These are phyloP conservation scores for Lethrus apterus DNA, from an alignment of 1,140 invertebrate genomes.

Conservation along the genomic window DNA sequence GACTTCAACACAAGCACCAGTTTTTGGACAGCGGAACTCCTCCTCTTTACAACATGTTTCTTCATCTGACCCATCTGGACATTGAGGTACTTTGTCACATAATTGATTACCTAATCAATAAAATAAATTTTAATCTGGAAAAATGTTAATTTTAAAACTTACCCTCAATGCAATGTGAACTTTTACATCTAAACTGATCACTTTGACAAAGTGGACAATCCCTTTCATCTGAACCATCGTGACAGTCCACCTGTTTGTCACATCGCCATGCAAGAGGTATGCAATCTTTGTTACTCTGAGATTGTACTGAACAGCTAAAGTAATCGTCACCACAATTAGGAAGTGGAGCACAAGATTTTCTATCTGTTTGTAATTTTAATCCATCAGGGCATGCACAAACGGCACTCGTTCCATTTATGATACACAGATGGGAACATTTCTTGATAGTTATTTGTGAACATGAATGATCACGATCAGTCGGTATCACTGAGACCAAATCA, in stretches of 20 bases:
- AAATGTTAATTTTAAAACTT: no score
- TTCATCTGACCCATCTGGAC: conserved; percentile 36
- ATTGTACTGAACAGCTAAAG: conserved; percentile 62
- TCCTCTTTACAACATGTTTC: conserved; percentile 34
- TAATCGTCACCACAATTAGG: conserved; percentile 69
- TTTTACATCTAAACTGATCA: conserved; percentile 66
- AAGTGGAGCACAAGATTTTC: conserved; percentile 60
- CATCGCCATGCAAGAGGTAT: conserved; percentile 79
- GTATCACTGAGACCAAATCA: conserved; percentile 37
- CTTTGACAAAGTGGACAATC: conserved; percentile 57
- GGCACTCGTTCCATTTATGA: conserved; percentile 40
- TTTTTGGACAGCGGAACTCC: conserved; percentile 59
- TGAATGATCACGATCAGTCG: conserved; percentile 29
- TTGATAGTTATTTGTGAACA: conserved; percentile 24
- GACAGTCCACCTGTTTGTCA: conserved; percentile 77
- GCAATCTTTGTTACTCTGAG: conserved; percentile 51
- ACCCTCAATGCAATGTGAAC: conserved; percentile 70
- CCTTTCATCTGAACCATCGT: conserved; percentile 72
- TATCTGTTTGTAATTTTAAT: conserved; percentile 56
- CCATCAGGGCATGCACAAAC: conserved; percentile 73
- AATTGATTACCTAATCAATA: conserved; percentile 49
- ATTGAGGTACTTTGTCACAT: conserved; percentile 57
- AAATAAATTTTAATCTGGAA: no score
- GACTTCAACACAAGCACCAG: conserved; percentile 52
- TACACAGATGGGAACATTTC: conserved; percentile 66